phyloP scores from a whole-genome alignment of 2,113 vertebrate species.

The Lanius collurio region DNA sequence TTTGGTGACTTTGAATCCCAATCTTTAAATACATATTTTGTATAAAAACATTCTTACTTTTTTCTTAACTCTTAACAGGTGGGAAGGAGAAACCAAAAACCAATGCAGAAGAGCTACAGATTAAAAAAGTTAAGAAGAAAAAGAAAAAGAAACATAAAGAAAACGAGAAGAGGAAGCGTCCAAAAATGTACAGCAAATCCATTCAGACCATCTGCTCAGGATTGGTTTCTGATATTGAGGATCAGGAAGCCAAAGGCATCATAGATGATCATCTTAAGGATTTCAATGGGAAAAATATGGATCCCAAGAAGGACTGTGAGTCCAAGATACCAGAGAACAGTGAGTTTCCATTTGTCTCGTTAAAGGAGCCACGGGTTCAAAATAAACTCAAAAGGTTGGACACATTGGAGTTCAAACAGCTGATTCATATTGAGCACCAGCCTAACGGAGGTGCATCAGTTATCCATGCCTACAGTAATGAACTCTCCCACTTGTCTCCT shows the following conservation, averaged over 20 bases:
- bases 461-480: slow-evolving; percentile 91
- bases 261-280: slow-evolving; percentile 72
- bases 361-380: slow-evolving; percentile 75
- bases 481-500: slow-evolving; percentile 88
- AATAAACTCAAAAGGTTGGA: slow-evolving; percentile 80
- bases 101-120: slow-evolving; percentile 88
- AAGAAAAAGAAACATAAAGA: slow-evolving; percentile 99
- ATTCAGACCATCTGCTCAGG: slow-evolving; percentile 92
- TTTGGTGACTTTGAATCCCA: neutral
- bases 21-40: neutral
- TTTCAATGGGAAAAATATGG: slow-evolving; percentile 72
- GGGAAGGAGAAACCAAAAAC: slow-evolving; percentile 89
- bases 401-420: slow-evolving; percentile 87
- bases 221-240: slow-evolving; percentile 79
- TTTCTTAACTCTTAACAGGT: slow-evolving; percentile 73
- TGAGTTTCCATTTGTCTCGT: slow-evolving; percentile 74
- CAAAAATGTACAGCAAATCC: slow-evolving; percentile 96
- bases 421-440: slow-evolving; percentile 94
- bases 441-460: slow-evolving; percentile 95
- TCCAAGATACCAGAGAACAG: slow-evolving; percentile 75
- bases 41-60: neutral
- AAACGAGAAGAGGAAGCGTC: slow-evolving; percentile 90
- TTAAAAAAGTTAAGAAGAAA: slow-evolving; percentile 99
- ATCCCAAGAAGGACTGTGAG: slow-evolving; percentile 72
- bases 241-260: slow-evolving; percentile 81